Percentiles rank a stretch among this genome's conserved stretches.
Conservation (phyloP, 2,888 invertebrate genomes). For the Germaria angustata region DNA sequence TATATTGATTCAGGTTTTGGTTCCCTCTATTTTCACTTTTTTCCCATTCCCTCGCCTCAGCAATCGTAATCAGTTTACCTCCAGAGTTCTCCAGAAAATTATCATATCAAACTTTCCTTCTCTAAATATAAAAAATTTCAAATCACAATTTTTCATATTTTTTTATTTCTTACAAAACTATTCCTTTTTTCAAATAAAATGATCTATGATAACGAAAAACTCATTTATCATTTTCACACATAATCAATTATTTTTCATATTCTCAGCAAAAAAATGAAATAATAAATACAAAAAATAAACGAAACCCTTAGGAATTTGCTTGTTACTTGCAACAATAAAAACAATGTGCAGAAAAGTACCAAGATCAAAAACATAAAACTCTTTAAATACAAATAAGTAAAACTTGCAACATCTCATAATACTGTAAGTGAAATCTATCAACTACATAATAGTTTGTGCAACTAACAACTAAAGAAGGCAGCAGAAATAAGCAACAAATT, state of each 20-base stretch:
- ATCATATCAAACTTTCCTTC: no score
- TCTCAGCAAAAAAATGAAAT: neutral
- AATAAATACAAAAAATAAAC: no score
- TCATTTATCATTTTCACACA: slow-evolving; percentile 56
- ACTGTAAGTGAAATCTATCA: slow-evolving; percentile 32
- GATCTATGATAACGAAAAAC: neutral
- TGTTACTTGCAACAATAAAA: neutral
- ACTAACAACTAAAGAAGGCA: neutral
- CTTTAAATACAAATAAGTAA: slow-evolving; percentile 35
- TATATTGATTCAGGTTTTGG: no score
- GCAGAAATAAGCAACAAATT: slow-evolving; percentile 12
- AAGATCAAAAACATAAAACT: neutral
- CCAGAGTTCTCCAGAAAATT: no score
- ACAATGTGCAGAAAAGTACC: neutral
- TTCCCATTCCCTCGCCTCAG: no score
- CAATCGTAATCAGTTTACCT: no score
- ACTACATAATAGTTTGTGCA: slow-evolving; percentile 46
- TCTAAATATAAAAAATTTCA: no score
- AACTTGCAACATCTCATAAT: slow-evolving; percentile 21
- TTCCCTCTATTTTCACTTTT: no score
- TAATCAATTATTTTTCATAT: neutral
- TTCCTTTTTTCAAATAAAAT: neutral
- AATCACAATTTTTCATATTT: no score
- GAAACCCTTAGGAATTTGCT: slow-evolving; percentile 32
- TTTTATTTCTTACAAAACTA: neutral